A percentile compares a stretch with the other conserved stretches of the same genome.
These are phyloP conservation scores for Lagocephalus sceleratus DNA, from an alignment of 2,797 vertebrate species.

Conservation along the genomic window DNA sequence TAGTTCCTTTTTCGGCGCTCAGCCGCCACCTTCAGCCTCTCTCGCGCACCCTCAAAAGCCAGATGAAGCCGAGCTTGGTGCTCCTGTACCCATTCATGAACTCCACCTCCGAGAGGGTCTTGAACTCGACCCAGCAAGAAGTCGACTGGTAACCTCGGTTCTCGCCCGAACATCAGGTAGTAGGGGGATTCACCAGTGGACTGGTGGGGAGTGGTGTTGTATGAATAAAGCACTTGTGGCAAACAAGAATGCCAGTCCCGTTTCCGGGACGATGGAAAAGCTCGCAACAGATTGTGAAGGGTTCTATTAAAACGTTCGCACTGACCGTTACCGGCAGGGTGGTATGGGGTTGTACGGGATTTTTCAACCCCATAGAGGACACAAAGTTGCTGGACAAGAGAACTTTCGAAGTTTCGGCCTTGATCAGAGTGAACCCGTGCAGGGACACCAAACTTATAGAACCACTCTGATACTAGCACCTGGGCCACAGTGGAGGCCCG, in stretches of 20 bases:
- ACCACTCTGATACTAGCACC: neutral
- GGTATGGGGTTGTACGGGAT: no score
- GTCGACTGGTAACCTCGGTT: neutral
- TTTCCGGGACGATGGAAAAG: neutral
- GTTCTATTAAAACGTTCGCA: neutral
- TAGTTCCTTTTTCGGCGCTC: neutral
- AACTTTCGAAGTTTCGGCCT: neutral
- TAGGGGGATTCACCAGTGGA: neutral
- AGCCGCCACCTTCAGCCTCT: neutral
- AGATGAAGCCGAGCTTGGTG: neutral
- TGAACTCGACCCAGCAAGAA: neutral
- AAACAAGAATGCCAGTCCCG: neutral
- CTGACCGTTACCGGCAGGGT: no score
- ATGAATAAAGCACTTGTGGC: neutral
- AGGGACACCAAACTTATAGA: neutral
- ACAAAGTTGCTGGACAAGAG: neutral
- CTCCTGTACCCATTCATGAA: neutral
- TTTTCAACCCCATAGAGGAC: neutral
- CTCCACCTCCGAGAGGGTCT: neutral
- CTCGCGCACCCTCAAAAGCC: neutral
- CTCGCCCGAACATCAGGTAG: neutral
- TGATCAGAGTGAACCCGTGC: neutral
- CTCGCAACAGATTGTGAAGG: neutral
- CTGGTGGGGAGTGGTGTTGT: neutral
- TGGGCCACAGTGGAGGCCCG: conserved; percentile 1